These are phyloP conservation scores for Glyptemys insculpta DNA, from an alignment of 2,797 vertebrate genomes.

Conservation along the genomic window DNA sequence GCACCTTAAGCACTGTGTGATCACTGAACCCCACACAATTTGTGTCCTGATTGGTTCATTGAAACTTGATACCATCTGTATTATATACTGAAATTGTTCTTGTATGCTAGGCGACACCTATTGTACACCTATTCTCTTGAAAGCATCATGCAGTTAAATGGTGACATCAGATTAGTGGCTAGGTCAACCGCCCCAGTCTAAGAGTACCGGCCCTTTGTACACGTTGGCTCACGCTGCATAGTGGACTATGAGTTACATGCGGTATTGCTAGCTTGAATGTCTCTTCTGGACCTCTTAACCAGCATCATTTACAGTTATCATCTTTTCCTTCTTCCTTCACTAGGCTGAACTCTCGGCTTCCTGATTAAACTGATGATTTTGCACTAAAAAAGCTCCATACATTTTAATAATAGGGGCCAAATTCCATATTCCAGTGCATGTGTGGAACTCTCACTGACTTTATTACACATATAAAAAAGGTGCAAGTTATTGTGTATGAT, in stretches of 20 bases:
- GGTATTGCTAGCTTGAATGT: not conserved
- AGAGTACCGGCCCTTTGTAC: not conserved
- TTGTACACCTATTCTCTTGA: not conserved
- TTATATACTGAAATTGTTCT: not conserved
- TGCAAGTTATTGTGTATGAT: not conserved
- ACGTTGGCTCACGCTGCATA: not conserved
- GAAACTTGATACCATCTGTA: not conserved
- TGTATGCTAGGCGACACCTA: not conserved
- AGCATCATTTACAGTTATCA: not conserved
- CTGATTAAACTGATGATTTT: not conserved
- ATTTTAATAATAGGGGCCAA: not conserved
- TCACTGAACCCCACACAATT: too few relatives aligned
- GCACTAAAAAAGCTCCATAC: not conserved
- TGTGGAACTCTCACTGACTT: not conserved
- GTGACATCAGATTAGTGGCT: not conserved
- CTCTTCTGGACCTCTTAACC: not conserved
- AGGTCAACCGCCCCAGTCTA: not conserved
- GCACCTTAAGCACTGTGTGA: not conserved
- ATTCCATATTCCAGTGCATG: not conserved
- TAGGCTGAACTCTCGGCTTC: not conserved
- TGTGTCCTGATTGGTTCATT: not conserved
- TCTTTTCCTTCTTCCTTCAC: not conserved
- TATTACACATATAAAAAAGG: not conserved
- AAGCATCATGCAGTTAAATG: not conserved
- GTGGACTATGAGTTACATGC: not conserved